Conservation (phyloP, 2,113 vertebrate species). For the Pithys albifrons region DNA sequence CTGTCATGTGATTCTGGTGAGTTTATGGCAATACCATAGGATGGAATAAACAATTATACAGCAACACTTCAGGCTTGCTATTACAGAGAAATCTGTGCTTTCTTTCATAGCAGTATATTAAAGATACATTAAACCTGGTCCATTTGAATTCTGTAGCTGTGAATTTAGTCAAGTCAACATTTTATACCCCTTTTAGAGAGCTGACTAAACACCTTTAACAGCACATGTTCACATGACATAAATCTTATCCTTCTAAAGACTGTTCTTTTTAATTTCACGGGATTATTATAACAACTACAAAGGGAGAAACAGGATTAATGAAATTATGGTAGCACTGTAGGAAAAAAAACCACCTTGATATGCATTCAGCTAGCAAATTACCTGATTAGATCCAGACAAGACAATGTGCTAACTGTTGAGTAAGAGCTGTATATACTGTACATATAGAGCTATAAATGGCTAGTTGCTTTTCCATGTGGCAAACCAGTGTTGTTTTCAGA, state of each 20-base stretch:
- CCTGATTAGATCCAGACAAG: neutral
- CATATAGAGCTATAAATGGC: conserved; percentile 61
- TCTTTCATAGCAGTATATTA: neutral
- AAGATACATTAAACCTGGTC: neutral
- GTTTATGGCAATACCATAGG: neutral
- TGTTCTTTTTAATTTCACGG: neutral
- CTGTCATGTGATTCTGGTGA: neutral
- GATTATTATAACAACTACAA: neutral
- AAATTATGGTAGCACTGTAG: neutral
- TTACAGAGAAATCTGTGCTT: neutral
- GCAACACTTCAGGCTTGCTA: neutral
- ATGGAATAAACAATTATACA: neutral
- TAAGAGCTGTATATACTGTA: conserved; percentile 77
- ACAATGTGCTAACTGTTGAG: neutral
- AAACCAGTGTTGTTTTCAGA: conserved; percentile 63
- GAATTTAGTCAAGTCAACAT: neutral
- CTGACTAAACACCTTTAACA: neutral
- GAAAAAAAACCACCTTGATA: neutral
- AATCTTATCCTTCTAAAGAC: neutral
- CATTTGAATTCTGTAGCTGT: neutral
- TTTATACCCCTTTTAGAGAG: neutral
- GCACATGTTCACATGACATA: neutral
- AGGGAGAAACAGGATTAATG: neutral
- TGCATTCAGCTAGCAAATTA: neutral
- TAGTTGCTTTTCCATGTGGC: conserved; percentile 67